A percentile compares a stretch with the other conserved stretches of the same genome.
Evolutionary conservation across 2,797 vertebrate genomes (phyloP).

Genomic region (Periparus ater): DNA sequence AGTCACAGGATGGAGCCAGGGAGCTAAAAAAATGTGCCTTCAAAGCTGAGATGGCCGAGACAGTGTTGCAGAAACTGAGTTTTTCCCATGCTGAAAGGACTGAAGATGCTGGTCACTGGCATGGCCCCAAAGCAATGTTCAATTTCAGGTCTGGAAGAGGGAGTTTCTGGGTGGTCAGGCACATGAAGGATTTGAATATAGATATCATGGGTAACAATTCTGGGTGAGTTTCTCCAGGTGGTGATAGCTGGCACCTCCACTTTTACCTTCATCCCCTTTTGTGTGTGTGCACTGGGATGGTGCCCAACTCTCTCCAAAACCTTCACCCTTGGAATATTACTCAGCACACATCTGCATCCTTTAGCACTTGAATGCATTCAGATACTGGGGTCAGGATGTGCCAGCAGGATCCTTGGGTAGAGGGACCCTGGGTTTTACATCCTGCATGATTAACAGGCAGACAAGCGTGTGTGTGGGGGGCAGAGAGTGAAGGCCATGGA

Average conservation of each 20-base stretch:
- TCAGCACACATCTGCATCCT: background rate
- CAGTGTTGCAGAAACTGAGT: background rate
- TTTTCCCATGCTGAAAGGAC: background rate
- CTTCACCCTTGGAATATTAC: background rate
- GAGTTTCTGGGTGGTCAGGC: background rate
- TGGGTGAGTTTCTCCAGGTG: background rate
- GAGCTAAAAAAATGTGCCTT: background rate
- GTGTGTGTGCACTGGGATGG: accelerated
- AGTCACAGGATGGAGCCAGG: background rate
- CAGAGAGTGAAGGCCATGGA: background rate
- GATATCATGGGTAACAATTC: background rate
- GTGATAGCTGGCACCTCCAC: background rate
- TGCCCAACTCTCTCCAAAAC: background rate
- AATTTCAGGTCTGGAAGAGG: background rate
- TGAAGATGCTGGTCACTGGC: accelerated
- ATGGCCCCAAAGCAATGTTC: accelerated
- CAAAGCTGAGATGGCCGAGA: background rate
- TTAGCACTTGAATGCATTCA: background rate
- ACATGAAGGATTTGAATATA: background rate
- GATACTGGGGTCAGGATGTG: background rate
- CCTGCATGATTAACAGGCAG: background rate
- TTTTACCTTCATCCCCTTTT: background rate
- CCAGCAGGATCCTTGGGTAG: background rate
- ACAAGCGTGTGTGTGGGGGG: background rate
- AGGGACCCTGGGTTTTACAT: background rate